Base-by-base conservation (phyloP, 2,888 invertebrate species). In the Amblyjoppa proteus region DNA sequence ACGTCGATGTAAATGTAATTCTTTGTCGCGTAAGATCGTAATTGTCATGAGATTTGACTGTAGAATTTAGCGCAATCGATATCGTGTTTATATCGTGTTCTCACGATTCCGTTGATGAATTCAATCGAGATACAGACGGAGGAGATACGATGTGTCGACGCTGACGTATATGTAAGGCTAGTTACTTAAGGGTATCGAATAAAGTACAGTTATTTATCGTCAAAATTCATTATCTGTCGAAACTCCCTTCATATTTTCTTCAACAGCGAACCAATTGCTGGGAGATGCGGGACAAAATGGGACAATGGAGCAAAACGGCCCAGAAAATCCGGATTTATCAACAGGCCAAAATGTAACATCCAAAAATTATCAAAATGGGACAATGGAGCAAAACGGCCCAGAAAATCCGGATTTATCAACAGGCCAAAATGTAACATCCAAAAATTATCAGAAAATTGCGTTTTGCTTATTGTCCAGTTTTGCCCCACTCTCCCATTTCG, bases 171-270 rank as follows among this genome's bases (percentile, higher is more conserved):
- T 71, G 51, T 79, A 84, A 81, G 79, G 73, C 45, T 86, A 86
- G 53, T 51, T 70, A 85, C 58, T 83, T 86, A 81, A 86, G 87
- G 85, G 85, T 87, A 89, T 86, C 69, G 81, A 92, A 92, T 92
- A 92, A 92, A 92, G 88, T 87, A 88, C 88, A 87, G 88, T 92
- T 91, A 92, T 92, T 91, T 91, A 92, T 91, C 90, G 88, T 86
- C 87, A n/a, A 84, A 41, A 25, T 64, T 83, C 2, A 13, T 13
- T 5, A 3, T 11, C 3, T 9, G 11, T 61, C 76, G 25, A n/a
- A 28, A 78, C 56, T 41, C 66, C 38, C 66, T 64, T 58, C 53
- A 20, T 70, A 53, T 41, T 11, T 53, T 38, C 45, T 49, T 34
- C 31, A 41, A 1, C 45, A 38, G 9, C 13, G 68, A 38, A 56